Percentiles rank a stretch among this genome's conserved stretches.
These are phyloP conservation scores for Drosophila sucinea DNA, from an alignment of 1,140 invertebrate genomes.

Conservation along the genomic window DNA sequence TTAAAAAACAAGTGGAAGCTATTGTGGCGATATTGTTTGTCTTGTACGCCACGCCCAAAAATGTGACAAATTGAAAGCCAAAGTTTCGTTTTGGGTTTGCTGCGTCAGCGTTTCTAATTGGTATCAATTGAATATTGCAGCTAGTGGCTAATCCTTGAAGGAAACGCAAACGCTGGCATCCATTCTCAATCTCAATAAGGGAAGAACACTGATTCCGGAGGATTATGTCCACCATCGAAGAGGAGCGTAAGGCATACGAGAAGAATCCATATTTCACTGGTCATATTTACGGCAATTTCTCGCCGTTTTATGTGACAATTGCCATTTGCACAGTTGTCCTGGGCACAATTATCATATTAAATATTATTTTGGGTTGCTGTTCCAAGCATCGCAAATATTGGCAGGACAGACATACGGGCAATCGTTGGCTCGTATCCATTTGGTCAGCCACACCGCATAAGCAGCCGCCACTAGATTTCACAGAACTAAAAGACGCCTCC, in stretches of 20 bases:
- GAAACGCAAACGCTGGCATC: conserved; percentile 20
- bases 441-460: conserved; percentile 92
- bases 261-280: conserved; percentile 87
- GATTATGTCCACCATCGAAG: conserved; percentile 86
- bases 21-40: conserved; percentile 17
- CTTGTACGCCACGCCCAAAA: conserved; percentile 65
- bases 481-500: conserved; percentile 87
- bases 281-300: conserved; percentile 87
- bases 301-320: conserved; percentile 90
- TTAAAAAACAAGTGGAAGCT: background rate
- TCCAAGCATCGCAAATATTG: conserved; percentile 91
- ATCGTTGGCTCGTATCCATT: conserved; percentile 91
- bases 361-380: conserved; percentile 91
- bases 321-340: conserved; percentile 89
- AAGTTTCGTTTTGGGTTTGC: conserved; percentile 29
- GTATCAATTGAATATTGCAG: conserved; percentile 26
- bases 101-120: conserved; percentile 33
- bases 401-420: conserved; percentile 92
- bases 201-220: conserved; percentile 30
- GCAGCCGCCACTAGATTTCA: conserved; percentile 91
- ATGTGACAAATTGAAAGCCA: conserved; percentile 39
- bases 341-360: conserved; percentile 88
- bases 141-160: conserved; percentile 32
- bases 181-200: conserved; percentile 37
- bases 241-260: conserved; percentile 87